Evolutionary conservation across 1,140 invertebrate genomes (phyloP), one percentile per base, ranked within the genome.

Genomic region (Phenacoccus solenopsis): DNA sequence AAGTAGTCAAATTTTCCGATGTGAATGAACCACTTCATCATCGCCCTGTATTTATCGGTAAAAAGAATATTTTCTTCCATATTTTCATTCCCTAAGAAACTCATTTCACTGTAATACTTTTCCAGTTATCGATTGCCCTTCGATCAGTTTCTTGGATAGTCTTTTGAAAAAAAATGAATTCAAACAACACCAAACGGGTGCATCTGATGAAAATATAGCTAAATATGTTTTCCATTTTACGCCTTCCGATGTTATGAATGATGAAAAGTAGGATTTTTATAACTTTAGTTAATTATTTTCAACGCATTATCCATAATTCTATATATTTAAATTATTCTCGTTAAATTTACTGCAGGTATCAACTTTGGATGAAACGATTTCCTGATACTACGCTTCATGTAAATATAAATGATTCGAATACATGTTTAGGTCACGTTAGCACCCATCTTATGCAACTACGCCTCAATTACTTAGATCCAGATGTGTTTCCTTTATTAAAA

Each of bases 211-310:
- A 28, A 79, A 86, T 69, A 74, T 83, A 56, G 85, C 86, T 49
- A 49, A 90, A 35, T 25, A 69, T 28, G 83, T 98, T 20, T 82
- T 96, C 24, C 96, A 98, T 80, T 95, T 95, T 77, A 88, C 91
- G 1, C 88, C 90, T 3, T 78, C 82, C 21, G 73, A 84, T 9
- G 82, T 97, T 4, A 78, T 94, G 3, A 76, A 82, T 1, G 75
- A 86, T 77, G 76, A 81, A 24, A 80, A 76, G 78, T 90, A 83
- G 21, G 20, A 22, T 70, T 35, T 28, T 27, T 67, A 28, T 22
- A 28, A 0, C 28, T 64, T 68, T 9, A 70, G 16, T n/a, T 69
- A 49, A 10, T 13, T 16, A 38, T 67, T 9, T 0, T 71, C 32
- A 32, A 32, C 30, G 30, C 5, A 32, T 32, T 5, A 32, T 7